phyloP scores from a whole-genome alignment of 2,113 vertebrate species.

The Elaphurus davidianus region DNA sequence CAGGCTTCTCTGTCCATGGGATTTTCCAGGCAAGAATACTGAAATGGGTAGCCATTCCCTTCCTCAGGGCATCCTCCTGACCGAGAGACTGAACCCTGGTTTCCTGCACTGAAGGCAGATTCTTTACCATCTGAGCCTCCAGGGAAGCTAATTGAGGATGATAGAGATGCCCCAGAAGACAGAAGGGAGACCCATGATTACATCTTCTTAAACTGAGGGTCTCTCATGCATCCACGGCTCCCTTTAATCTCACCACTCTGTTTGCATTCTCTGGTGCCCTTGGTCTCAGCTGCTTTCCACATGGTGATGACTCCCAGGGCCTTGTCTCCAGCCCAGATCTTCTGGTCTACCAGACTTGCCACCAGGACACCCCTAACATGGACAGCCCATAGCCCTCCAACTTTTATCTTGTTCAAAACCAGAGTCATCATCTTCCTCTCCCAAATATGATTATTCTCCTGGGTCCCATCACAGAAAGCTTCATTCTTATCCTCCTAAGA shows the following conservation, averaged over 20 bases:
- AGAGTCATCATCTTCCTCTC: background rate
- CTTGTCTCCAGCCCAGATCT: background rate
- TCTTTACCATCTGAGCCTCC: background rate
- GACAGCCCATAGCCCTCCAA: background rate
- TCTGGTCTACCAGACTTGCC: background rate
- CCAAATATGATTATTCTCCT: background rate
- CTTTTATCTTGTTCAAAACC: background rate
- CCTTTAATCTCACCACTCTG: background rate
- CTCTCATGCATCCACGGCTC: background rate
- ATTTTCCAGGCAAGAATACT: background rate
- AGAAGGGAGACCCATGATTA: background rate
- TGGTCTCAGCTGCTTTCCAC: background rate
- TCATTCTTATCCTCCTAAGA: background rate
- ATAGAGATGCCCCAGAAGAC: background rate
- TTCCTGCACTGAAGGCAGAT: background rate
- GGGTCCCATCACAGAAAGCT: background rate
- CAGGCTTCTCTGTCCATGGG: background rate
- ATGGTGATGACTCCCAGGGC: background rate
- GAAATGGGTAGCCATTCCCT: background rate
- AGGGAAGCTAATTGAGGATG: background rate
- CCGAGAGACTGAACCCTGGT: background rate
- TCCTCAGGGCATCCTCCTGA: background rate
- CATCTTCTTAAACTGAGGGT: background rate
- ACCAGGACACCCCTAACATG: accelerated
- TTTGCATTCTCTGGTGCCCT: background rate